Conservation (phyloP, 1,140 invertebrate species). For the Cotesia glomerata region DNA sequence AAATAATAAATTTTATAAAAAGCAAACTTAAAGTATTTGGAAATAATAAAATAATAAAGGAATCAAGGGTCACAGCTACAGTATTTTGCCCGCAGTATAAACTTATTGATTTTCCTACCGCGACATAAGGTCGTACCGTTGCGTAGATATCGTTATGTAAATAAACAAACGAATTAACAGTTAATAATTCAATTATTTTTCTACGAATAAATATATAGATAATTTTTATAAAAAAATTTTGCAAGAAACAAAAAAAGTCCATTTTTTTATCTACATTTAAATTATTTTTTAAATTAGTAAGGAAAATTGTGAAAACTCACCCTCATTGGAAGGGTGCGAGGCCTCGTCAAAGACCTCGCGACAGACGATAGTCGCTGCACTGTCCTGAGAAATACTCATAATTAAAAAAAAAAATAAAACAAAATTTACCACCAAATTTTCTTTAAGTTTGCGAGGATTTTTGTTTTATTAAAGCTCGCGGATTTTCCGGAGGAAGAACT, state of each 20-base stretch:
- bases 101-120: slow-evolving; percentile 60
- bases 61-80: slow-evolving; percentile 42
- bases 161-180: slow-evolving; percentile 51
- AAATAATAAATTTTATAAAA: no score
- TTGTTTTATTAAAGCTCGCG: background rate
- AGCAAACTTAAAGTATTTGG: no score
- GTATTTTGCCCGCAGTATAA: slow-evolving; percentile 59
- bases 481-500: background rate
- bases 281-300: background rate
- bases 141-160: slow-evolving; percentile 42
- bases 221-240: background rate
- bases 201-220: no score
- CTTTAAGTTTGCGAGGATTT: background rate
- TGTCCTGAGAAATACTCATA: slow-evolving; percentile 62
- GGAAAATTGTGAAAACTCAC: slow-evolving; percentile 53
- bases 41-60: background rate
- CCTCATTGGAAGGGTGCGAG: slow-evolving; percentile 78
- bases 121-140: slow-evolving; percentile 35
- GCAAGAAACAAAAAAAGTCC: background rate
- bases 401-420: slow-evolving; percentile 20
- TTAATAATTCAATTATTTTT: background rate
- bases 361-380: slow-evolving; percentile 71
- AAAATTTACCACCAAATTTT: background rate
- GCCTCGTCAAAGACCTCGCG: slow-evolving; percentile 82
- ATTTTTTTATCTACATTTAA: background rate